Evolutionary conservation across 2,797 vertebrate genomes (phyloP), one percentile per base, ranked within the genome.

Genomic region (Trematomus bernacchii): DNA sequence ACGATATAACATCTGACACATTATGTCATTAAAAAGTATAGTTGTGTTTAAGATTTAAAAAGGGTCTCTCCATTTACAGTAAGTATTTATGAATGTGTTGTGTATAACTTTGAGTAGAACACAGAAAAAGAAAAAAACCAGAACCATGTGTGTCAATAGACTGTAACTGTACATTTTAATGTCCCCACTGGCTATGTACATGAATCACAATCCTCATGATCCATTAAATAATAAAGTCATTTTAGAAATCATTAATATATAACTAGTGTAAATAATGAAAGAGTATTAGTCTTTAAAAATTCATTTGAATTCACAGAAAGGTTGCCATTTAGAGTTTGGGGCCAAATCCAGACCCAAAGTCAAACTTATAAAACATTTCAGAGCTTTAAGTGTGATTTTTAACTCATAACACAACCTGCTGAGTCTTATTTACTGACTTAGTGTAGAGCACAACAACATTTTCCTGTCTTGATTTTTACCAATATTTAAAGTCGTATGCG

Each of bases 221-320:
- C 57, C 43, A 76, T 71, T 2, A 68, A 82, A 71, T 69, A 71
- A 70, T 68, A 33, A 82, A 81, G 21, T 70, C 0, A 62, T 58
- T 69, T 75, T 52, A 59, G 55, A 74, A 52, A 60, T 16, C 55
- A 80, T 60, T 44, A 71, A 79, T 74, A 60, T 57, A 47, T 73
- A 68, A 76, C 12, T 40, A 19, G 8, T 55, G 11, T 75, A 44
- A 85, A 85, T 70, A 75, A 84, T 76, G 6, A 16, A 85, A 73
- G 30, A 14, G 1, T 7, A 66, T 46, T 70, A 37, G 23, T 64
- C 3, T 80, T 79, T 67, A 55, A 66, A 85, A 58, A 83, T 68
- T 1, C 1, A 66, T 80, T 47, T 52, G 12, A 74, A 66, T 48
- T 58, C 19, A 79, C 13, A 71, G 13, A 78, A 64, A 72, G 4